Evolutionary conservation across 37 sponge, comb jelly and placozoan genomes (phyloP).

Genomic region (Dysidea cf. avara): DNA sequence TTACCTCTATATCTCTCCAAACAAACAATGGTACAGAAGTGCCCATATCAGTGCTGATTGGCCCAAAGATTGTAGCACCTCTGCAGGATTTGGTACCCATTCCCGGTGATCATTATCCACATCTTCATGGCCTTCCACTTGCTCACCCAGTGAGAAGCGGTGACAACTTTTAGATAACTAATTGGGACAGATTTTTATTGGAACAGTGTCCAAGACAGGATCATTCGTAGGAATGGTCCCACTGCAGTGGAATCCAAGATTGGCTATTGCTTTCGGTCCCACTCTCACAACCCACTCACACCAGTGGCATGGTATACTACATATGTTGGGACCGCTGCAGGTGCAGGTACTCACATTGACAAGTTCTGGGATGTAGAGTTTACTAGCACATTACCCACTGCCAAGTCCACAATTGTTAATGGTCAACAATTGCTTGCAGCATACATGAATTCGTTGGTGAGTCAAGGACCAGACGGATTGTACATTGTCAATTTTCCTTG

Average conservation of each 20-base stretch:
- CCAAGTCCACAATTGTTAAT: too few relatives aligned
- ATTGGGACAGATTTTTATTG: constrained; percentile 19
- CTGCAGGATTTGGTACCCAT: neutral
- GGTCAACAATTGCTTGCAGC: too few relatives aligned
- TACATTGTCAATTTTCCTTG: too few relatives aligned
- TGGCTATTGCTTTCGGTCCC: constrained; percentile 7
- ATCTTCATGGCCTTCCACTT: constrained; percentile 7
- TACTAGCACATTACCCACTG: too few relatives aligned
- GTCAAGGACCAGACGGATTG: too few relatives aligned
- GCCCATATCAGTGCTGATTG: constrained; percentile 4
- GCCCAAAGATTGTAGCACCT: constrained; percentile 13
- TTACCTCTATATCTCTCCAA: neutral
- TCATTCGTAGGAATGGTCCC: constrained; percentile 6
- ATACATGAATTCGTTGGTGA: too few relatives aligned
- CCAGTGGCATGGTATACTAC: too few relatives aligned
- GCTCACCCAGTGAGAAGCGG: constrained; percentile 5
- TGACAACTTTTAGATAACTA: constrained; percentile 3
- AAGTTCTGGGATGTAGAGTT: too few relatives aligned
- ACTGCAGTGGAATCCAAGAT: neutral
- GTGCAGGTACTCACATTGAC: too few relatives aligned
- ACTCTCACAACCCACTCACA: too few relatives aligned
- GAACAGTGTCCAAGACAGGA: constrained; percentile 1
- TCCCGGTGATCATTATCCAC: constrained; percentile 16
- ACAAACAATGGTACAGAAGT: neutral
- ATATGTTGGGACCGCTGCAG: too few relatives aligned